Evolutionary conservation across 2,113 vertebrate species (phyloP), one percentile per base, ranked within the genome.

Genomic region (Colinus virginianus): DNA sequence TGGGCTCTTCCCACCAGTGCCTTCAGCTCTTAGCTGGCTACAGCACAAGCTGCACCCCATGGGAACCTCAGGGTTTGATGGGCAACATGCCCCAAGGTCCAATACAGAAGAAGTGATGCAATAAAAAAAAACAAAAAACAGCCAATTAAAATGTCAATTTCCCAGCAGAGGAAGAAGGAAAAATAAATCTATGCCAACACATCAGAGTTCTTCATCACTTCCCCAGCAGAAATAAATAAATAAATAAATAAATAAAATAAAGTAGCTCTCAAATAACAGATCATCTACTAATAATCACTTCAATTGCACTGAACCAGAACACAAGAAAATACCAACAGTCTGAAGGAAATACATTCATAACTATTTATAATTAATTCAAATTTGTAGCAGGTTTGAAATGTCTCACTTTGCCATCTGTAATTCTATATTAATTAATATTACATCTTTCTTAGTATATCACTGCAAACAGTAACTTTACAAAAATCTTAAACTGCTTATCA

Each of bases 1-100:
- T 36, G 25, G 2, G 45, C 19, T 34, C 30, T 13, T 13, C 42
- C 46, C 53, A 28, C 2, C 0, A 0, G 34, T 26, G 22, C 30
- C 14, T 6, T 28, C n/a, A 49, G 76, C 40, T 85, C 48, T 26
- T 17, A 28, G 23, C 23, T 1, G 5, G 42, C 76, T 36, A 70
- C 18, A 10, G 53, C 0, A 0, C 48, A 34, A 26, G 1, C 49
- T 28, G 21, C 40, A 63, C 14, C 55, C 36, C 21, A 9, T 13
- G 11, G 30, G 26, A 87, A 51, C 26, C 63, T 25, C 28, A 46
- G 66, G 36, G 13, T 45, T 45, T 16, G 9, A 58, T 4, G 4
- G 34, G 9, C 43, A 64, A n/a, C n/a, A 34, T 66, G 11, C 13
- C 20, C 15, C 28, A 46, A 42, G 15, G 38, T 58, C 28, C 43